Percentiles rank a stretch among this genome's conserved stretches.
Evolutionary conservation across 2,113 vertebrate species (phyloP).

Genomic region (Pandion haliaetus): DNA sequence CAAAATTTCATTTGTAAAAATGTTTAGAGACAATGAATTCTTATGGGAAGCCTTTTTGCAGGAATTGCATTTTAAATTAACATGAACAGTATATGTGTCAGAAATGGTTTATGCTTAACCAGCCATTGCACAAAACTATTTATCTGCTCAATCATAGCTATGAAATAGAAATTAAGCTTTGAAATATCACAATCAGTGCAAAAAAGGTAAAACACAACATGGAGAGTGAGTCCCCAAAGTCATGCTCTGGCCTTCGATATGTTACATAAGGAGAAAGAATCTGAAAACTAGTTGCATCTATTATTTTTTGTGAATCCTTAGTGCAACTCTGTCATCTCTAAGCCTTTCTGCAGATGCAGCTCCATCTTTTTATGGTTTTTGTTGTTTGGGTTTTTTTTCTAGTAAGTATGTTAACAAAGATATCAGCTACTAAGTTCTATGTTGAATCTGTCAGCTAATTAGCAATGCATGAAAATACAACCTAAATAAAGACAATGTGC

Average conservation of each 20-base stretch:
- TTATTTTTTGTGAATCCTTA: neutral
- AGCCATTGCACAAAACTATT: neutral
- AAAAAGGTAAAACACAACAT: neutral
- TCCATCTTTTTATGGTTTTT: neutral
- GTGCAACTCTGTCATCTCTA: neutral
- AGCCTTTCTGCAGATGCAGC: neutral
- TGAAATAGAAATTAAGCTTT: neutral
- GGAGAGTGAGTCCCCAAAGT: neutral
- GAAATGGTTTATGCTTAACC: neutral
- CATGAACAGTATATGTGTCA: neutral
- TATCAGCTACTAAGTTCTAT: neutral
- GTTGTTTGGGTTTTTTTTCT: neutral
- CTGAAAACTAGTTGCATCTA: neutral
- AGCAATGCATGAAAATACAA: neutral
- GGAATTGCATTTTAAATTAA: neutral
- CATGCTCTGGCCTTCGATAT: neutral
- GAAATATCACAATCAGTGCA: neutral
- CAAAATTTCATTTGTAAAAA: neutral
- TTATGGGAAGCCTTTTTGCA: rapidly evolving
- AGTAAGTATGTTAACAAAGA: constrained; percentile 14
- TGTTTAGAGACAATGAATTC: neutral
- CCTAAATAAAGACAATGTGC: constrained; percentile 18
- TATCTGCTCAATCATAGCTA: neutral
- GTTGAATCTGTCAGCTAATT: constrained; percentile 7
- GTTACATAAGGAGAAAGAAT: neutral